Evolutionary conservation across 1,140 invertebrate species (phyloP).

Genomic region (Drosophila sp.): DNA sequence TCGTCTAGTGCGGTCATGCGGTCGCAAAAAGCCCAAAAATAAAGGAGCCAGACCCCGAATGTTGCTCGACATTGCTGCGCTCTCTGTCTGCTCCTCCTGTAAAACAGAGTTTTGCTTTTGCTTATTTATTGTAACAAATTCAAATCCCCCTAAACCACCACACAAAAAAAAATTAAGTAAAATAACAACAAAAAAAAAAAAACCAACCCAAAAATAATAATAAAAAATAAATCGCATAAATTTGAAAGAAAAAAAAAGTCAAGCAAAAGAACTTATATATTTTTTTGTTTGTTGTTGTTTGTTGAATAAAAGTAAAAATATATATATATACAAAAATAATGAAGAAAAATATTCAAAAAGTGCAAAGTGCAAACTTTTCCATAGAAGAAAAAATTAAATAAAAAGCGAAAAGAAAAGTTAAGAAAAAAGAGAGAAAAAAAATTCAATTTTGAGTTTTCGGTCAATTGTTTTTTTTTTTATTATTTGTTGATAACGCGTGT

Average conservation of each 20-base stretch:
- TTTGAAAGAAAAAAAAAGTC: no score
- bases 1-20: conserved; percentile 76
- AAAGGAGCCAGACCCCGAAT: conserved; percentile 55
- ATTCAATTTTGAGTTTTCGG: neutral
- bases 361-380: conserved; percentile 2
- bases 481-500: neutral
- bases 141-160: neutral
- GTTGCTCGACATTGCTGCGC: conserved; percentile 62
- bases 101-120: conserved; percentile 24
- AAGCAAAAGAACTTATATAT: no score
- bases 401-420: conserved; percentile 8
- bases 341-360: conserved; percentile 2
- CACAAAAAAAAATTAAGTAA: neutral
- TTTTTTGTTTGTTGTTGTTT: no score
- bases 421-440: neutral
- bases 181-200: neutral
- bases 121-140: conserved; percentile 21
- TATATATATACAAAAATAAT: conserved; percentile 14
- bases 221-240: no score
- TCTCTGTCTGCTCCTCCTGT: conserved; percentile 38
- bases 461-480: neutral
- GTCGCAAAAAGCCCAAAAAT: conserved; percentile 58
- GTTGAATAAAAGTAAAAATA: no score
- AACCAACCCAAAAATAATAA: no score
- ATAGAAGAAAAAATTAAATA: neutral